These are phyloP conservation scores for Bursaphelenchus okinawaensis DNA, from an alignment of 2,888 invertebrate genomes.

Conservation along the genomic window DNA sequence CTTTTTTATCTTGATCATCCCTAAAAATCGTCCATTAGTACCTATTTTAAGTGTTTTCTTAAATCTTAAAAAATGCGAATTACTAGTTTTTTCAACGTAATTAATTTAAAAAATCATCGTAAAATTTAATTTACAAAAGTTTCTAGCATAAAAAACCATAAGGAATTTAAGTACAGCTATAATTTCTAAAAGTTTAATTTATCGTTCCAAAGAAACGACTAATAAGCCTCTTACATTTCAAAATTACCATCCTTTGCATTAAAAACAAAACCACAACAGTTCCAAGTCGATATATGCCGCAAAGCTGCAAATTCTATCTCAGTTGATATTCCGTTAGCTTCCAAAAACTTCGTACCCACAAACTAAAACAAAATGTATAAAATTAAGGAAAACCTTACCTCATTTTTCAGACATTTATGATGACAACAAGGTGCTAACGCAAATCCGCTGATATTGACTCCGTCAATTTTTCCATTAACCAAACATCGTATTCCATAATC, in stretches of 20 bases:
- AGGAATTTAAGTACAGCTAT: too few species aligned
- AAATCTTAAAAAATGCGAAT: too few species aligned
- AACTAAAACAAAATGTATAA: slow-evolving; percentile 31
- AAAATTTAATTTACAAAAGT: too few species aligned
- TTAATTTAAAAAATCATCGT: too few species aligned
- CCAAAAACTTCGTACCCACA: slow-evolving; percentile 33
- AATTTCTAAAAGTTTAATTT: slow-evolving; percentile 13
- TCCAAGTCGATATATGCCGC: slow-evolving; percentile 44
- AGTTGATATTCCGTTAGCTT: slow-evolving; percentile 27
- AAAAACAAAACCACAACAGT: slow-evolving; percentile 34
- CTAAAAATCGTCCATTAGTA: too few species aligned
- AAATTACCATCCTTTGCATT: not conserved
- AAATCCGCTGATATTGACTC: slow-evolving; percentile 30
- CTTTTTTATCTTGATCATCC: slow-evolving; percentile 16
- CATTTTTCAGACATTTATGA: slow-evolving; percentile 40
- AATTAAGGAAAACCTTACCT: slow-evolving; percentile 21
- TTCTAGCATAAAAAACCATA: too few species aligned
- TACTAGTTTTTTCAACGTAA: too few species aligned
- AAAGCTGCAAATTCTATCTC: slow-evolving; percentile 39
- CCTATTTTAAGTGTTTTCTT: too few species aligned
- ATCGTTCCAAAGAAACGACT: not conserved
- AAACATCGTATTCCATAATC: slow-evolving; percentile 30
- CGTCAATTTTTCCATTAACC: slow-evolving; percentile 18
- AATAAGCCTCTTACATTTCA: slow-evolving; percentile 15
- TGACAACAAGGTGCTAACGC: slow-evolving; percentile 48